Evolutionary conservation across 2,113 vertebrate genomes (phyloP), one percentile per base, ranked within the genome.

Genomic region (Mesoclemmys tuberculata): DNA sequence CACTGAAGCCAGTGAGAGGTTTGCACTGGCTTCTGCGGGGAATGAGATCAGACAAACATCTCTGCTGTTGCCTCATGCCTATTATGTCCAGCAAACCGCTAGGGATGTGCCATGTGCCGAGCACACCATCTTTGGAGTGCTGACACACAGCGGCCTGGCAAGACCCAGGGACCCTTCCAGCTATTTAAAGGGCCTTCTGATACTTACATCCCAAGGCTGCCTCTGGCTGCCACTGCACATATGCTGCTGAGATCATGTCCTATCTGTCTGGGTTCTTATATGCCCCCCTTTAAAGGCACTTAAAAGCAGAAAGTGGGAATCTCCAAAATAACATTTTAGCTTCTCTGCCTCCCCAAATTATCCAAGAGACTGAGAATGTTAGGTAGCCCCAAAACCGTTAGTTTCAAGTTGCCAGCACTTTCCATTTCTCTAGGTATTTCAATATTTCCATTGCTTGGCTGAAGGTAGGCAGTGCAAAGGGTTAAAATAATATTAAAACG

Each of bases 351-450:
- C 87, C 93, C 95, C 92, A 93, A 77, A 93, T n/a, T 41, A 77
- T 89, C 96, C 96, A 94, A 38, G n/a, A 92, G 93, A 95, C 90
- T 88, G 86, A 64, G 93, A 92, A 93, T 93, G 95, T 95, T 93
- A 97, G 93, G 1, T 35, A 83, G 90, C 94, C 85, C 93, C 24
- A 1, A 90, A 27, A 88, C 80, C 86, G 10, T 14, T 82, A 61
- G 86, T 58, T 38, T 74, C 8, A 7, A 51, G 71, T 78, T 92
- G 75, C 85, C 87, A 71, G 26, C 80, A 90, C 16, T 88, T 90
- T 93, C 74, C 84, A 46, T 84, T 88, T 85, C 88, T 97, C 86
- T 35, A 18, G 81, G 83, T 27, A 77, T 88, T 89, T 90, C 94
- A 94, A 90, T 92, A 55, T 95, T 93, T 91, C 80, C 84, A 88